phyloP scores from a whole-genome alignment of 2,797 vertebrate genomes.

The Oophaga sylvatica region DNA sequence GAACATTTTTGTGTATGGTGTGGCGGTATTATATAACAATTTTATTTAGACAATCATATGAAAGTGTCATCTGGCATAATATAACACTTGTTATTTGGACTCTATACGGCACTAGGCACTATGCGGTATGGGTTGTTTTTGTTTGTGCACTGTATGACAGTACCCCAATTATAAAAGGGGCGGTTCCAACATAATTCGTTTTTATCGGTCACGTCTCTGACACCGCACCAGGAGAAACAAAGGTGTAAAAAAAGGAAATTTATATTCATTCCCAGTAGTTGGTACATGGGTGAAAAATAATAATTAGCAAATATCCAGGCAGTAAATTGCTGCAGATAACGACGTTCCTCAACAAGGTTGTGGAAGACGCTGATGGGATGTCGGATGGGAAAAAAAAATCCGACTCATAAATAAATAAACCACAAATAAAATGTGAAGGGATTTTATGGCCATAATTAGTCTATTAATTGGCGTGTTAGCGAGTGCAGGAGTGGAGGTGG shows the following conservation, averaged over 20 bases:
- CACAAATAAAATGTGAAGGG: constrained; percentile 52
- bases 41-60: too few relatives aligned
- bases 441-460: constrained; percentile 53
- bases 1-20: too few relatives aligned
- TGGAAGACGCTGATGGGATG: constrained; percentile 18
- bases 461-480: constrained; percentile 48
- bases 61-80: too few relatives aligned
- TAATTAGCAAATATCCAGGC: constrained; percentile 20
- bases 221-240: not conserved
- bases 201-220: not conserved
- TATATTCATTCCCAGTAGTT: not conserved
- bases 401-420: constrained; percentile 47
- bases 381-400: not conserved
- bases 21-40: too few relatives aligned
- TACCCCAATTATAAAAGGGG: not conserved
- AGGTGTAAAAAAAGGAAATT: not conserved
- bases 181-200: not conserved
- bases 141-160: not conserved
- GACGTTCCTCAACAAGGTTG: constrained; percentile 22
- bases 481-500: not conserved
- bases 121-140: not conserved
- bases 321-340: constrained; percentile 1
- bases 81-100: too few relatives aligned
- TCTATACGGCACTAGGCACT: not conserved
- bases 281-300: not conserved